Base-by-base conservation (phyloP, 2,797 vertebrate species). In the Periophthalmus magnuspinnatus region DNA sequence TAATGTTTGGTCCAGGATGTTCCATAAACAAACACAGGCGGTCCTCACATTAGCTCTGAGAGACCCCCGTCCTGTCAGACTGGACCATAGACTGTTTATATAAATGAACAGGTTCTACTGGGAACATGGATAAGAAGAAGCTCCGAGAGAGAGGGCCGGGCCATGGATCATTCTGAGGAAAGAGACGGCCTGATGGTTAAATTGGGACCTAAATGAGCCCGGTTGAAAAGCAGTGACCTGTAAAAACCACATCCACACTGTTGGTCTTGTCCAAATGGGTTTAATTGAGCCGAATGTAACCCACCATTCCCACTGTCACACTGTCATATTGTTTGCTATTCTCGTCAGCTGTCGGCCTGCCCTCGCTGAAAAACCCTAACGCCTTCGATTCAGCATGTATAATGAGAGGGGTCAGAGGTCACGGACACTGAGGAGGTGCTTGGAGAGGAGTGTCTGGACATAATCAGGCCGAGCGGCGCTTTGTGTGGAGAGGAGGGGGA, bases 391-490 rank as follows among this genome's bases (percentile, higher is more conserved):
- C 34, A 41, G 60, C 63, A 10, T n/a, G 21, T 70, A 66, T 55
- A 50, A 3, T 67, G 5, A 34, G 52, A 70, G 69, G 73, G 77
- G 69, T 82, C 70, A 81, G 65, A 76, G 74, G 76, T 70, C 70
- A 81, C 67, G 71, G 73, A 66, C 61, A 48, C 47, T 0, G 36
- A 13, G 14, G 21, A 32, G 22, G 36, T 69, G 17, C 22, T 59
- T 67, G 60, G 0, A 0, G 50, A n/a, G 41, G 2, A 24, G 36
- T 54, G 36, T 71, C 22, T 13, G 65, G 13, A 13, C 3, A 2
- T 56, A 60, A 56, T 48, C 24, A 11, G 11, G 2, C 0, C 7
- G 11, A 28, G 58, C 1, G 32, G 33, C 7, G 8, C 21, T 47
- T 63, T 47, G 38, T 63, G 61, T 3, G n/a, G 10, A 8, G 21